phyloP scores from a whole-genome alignment of 2,888 invertebrate species.

The Torymus tubicola region DNA sequence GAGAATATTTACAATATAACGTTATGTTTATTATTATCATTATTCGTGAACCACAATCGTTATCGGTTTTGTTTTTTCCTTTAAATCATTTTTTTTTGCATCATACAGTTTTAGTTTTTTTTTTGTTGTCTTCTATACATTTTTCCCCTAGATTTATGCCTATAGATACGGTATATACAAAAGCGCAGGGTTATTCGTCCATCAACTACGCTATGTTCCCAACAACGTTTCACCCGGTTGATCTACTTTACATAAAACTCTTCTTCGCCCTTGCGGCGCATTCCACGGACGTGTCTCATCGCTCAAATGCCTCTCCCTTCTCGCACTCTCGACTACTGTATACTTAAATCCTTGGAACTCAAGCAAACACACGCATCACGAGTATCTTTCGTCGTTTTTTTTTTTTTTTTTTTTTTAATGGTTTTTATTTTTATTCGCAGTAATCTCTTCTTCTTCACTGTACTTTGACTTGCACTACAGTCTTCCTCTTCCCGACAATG shows the following conservation, averaged over 20 bases:
- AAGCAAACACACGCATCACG: slow-evolving; percentile 18
- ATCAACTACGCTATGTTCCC: slow-evolving; percentile 66
- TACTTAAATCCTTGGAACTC: slow-evolving; percentile 10
- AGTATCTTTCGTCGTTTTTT: too few relatives aligned
- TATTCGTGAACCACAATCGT: slow-evolving; percentile 72
- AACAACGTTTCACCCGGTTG: slow-evolving; percentile 60
- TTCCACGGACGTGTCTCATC: slow-evolving; percentile 17
- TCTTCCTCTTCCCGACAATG: too few relatives aligned
- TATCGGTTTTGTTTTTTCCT: slow-evolving; percentile 62
- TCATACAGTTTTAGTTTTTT: slow-evolving; percentile 67
- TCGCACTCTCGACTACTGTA: slow-evolving; percentile 19
- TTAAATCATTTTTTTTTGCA: slow-evolving; percentile 64
- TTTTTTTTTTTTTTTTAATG: too few relatives aligned
- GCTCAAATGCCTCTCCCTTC: slow-evolving; percentile 9
- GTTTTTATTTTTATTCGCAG: too few relatives aligned
- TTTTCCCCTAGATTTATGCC: slow-evolving; percentile 64
- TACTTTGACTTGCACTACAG: too few relatives aligned
- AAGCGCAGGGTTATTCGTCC: slow-evolving; percentile 69
- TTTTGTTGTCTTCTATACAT: slow-evolving; percentile 67
- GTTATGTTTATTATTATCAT: slow-evolving; percentile 73
- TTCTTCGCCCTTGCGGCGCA: neutral
- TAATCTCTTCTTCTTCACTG: too few relatives aligned
- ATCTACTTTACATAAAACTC: slow-evolving; percentile 55
- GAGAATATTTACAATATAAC: slow-evolving; percentile 70
- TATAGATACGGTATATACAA: slow-evolving; percentile 70